A percentile compares a stretch with the other conserved stretches of the same genome.
phyloP scores from a whole-genome alignment of 2,888 invertebrate genomes.

The Trissolcus japonicus region DNA sequence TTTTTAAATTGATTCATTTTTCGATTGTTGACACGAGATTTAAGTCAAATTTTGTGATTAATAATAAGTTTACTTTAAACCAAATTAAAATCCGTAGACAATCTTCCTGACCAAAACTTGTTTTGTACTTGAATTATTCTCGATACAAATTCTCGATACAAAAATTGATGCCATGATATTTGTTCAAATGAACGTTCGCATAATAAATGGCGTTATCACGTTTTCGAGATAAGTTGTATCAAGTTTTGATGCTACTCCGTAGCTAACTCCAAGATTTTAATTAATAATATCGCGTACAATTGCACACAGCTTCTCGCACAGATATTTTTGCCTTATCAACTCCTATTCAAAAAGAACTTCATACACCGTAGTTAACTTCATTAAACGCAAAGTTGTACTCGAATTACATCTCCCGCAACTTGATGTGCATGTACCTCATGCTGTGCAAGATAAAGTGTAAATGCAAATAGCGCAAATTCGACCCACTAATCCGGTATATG shows the following conservation, averaged over 20 bases:
- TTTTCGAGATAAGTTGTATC: constrained; percentile 32
- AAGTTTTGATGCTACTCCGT: constrained; percentile 25
- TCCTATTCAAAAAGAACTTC: background rate
- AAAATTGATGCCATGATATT: too few species aligned
- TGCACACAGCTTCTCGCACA: constrained; percentile 23
- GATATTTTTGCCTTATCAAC: constrained; percentile 14
- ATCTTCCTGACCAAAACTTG: too few species aligned
- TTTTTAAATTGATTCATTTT: too few species aligned
- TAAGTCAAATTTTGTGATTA: too few species aligned
- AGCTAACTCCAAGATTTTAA: constrained; percentile 15
- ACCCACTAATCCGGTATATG: constrained; percentile 43
- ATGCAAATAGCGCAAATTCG: constrained; percentile 49
- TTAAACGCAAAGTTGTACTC: constrained; percentile 25
- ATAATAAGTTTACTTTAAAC: too few species aligned
- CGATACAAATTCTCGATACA: too few species aligned
- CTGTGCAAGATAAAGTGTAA: constrained; percentile 27
- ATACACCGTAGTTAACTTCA: constrained; percentile 32
- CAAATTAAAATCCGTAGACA: too few species aligned
- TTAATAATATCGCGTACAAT: constrained; percentile 33
- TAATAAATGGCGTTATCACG: constrained; percentile 26
- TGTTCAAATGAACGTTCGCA: background rate
- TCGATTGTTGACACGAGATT: too few species aligned
- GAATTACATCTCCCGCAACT: constrained; percentile 34
- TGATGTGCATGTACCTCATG: constrained; percentile 33
- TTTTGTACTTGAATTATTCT: too few species aligned